A percentile compares a stretch with the other conserved stretches of the same genome.
Conservation (phyloP, 1,140 invertebrate genomes). For the Drosophila bifasciata region DNA sequence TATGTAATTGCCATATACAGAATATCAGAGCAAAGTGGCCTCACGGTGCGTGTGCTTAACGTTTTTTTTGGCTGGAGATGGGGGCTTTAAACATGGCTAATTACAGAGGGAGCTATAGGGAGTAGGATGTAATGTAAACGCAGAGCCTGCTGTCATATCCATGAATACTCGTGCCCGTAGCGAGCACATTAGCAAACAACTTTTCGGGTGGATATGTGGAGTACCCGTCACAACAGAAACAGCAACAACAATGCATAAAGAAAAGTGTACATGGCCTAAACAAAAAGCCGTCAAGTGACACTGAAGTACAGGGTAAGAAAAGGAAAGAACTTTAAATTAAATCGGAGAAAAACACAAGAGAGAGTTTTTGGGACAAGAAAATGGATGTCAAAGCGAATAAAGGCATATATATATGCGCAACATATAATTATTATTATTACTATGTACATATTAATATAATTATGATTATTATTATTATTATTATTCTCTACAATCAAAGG, state of each 20-base stretch:
- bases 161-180: constrained; percentile 10
- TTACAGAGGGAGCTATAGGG: constrained; percentile 41
- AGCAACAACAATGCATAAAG: constrained; percentile 13
- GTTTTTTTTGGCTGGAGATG: too few relatives aligned
- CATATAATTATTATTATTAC: too few relatives aligned
- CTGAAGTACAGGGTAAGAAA: constrained; percentile 2
- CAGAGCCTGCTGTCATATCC: constrained; percentile 39
- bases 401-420: too few relatives aligned
- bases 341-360: neutral
- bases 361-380: too few relatives aligned
- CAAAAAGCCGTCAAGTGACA: constrained; percentile 30
- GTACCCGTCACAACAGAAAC: constrained; percentile 29
- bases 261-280: constrained; percentile 33
- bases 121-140: constrained; percentile 5
- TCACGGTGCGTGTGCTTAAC: constrained; percentile 52
- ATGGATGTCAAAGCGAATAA: too few relatives aligned
- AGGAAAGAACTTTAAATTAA: neutral
- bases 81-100: constrained; percentile 53
- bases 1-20: constrained; percentile 52
- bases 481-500: neutral
- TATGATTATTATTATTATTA: neutral
- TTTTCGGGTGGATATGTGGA: constrained; percentile 6
- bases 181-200: constrained; percentile 50
- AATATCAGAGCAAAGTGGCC: constrained; percentile 14
- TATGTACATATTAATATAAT: neutral